A percentile compares a stretch with the other conserved stretches of the same genome.
Evolutionary conservation across 2,113 vertebrate genomes (phyloP).

Genomic region (Tragulus kanchil): DNA sequence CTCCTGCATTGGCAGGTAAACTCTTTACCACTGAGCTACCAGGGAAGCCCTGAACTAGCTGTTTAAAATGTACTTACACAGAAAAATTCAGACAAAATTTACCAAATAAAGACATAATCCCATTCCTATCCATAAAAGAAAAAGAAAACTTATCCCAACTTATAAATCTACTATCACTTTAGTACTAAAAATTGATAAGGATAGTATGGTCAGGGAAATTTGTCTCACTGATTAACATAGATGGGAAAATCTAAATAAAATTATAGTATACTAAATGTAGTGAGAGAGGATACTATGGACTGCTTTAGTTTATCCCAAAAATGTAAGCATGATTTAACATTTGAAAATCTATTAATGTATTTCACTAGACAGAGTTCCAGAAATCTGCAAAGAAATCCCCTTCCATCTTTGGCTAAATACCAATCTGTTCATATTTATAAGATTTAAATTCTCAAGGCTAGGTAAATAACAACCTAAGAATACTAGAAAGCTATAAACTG

Average conservation of each 20-base stretch:
- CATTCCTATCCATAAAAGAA: not conserved
- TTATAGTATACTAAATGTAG: not conserved
- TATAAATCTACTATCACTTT: not conserved
- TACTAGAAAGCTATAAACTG: not conserved
- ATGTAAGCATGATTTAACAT: not conserved
- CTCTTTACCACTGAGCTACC: too few relatives aligned
- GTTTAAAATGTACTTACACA: not conserved
- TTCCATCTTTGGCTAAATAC: not conserved
- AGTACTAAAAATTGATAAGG: not conserved
- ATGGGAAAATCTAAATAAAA: not conserved
- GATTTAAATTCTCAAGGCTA: not conserved
- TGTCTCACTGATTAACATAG: not conserved
- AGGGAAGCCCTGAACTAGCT: not conserved
- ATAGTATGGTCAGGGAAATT: not conserved
- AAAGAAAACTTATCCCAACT: not conserved
- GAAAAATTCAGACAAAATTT: constrained; percentile 24
- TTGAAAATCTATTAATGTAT: constrained; percentile 4
- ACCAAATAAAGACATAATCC: not conserved
- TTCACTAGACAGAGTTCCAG: not conserved
- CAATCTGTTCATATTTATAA: not conserved
- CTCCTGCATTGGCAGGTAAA: too few relatives aligned
- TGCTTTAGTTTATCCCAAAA: not conserved
- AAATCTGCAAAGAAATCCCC: not conserved
- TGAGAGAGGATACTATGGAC: not conserved
- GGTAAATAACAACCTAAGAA: not conserved